Base-by-base conservation (phyloP, 2,888 invertebrate species). In the Eulithis testata region DNA sequence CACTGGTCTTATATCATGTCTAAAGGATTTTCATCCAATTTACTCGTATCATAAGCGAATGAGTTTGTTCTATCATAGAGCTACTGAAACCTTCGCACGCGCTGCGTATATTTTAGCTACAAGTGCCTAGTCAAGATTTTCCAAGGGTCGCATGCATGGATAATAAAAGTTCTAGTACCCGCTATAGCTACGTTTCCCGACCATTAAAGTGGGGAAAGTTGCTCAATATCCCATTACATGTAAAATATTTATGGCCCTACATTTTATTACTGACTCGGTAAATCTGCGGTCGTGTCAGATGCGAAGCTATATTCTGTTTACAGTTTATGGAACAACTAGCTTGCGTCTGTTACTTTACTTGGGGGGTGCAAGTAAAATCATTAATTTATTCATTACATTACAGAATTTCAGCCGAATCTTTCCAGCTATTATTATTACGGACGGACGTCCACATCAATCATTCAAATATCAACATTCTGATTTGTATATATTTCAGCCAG, bases 171-270 rank as follows among this genome's bases (percentile, higher is more conserved):
- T 63, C 27, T 50, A 62, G 49, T 56, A 63, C 47, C 56, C 47
- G 54, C 36, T 60, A 43, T 51, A 55, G 14, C 57, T 56, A 57
- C 59, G 56, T 65, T 63, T 56, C 63, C 65, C 21, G 59, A 56
- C 65, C 60, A 73, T 69, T 65, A 70, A 72, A 65, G 51, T 58
- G 60, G 37, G 56, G 65, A 36, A 71, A 69, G 64, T 73, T 72
- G 63, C 50, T 71, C 73, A 77, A 76, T 76, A 73, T 71, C 66
- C 57, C 72, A 71, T 76, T 73, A 71, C 76, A 74, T 70, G 69
- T 71, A 72, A 69, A 75, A 76, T 79, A 78, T 82, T 78, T 78
- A 78, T 70, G 73, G 69, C 62, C 65, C 50, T 70, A 73, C 61
- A 75, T 75, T 80, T 76, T 77, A 79, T 74, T 74, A 72, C 59